Conservation (phyloP, 2,797 vertebrate genomes). For the Hoplostethus atlanticus region DNA sequence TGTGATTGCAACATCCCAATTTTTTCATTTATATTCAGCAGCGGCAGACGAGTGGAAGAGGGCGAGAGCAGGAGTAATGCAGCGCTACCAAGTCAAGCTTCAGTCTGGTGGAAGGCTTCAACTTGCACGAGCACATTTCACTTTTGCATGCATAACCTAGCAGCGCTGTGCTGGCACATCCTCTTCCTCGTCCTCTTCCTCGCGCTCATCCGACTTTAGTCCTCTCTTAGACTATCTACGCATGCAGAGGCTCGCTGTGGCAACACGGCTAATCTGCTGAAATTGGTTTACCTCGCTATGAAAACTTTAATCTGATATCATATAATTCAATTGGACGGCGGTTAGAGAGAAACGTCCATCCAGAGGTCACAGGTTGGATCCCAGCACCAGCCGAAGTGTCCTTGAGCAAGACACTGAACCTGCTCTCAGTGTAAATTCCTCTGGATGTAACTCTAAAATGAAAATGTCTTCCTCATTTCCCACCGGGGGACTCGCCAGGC, state of each 20-base stretch:
- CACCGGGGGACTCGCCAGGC: no score
- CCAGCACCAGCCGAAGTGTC: background rate
- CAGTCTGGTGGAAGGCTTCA: slow-evolving; percentile 51
- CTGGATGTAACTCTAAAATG: no score
- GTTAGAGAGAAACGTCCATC: background rate
- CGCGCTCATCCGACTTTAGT: slow-evolving; percentile 33
- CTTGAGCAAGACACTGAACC: no score
- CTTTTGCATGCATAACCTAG: slow-evolving; percentile 69
- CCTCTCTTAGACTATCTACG: slow-evolving; percentile 9
- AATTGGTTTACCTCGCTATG: background rate
- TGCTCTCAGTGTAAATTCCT: no score
- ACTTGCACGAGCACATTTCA: slow-evolving; percentile 59
- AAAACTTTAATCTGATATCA: no score
- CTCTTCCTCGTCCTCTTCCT: slow-evolving; percentile 43
- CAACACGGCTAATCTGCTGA: slow-evolving; percentile 5
- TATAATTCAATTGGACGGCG: background rate
- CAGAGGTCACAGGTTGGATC: background rate
- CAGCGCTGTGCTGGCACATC: slow-evolving; percentile 40
- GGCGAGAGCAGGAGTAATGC: slow-evolving; percentile 55
- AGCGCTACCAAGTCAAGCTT: slow-evolving; percentile 33
- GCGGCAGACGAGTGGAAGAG: slow-evolving; percentile 35
- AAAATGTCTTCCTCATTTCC: no score
- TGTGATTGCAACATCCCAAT: slow-evolving; percentile 43
- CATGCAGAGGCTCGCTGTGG: background rate
- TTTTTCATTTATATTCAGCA: slow-evolving; percentile 67